A percentile compares a stretch with the other conserved stretches of the same genome.
Conservation (phyloP, 2,888 invertebrate species). For the Punctoribates punctum region DNA sequence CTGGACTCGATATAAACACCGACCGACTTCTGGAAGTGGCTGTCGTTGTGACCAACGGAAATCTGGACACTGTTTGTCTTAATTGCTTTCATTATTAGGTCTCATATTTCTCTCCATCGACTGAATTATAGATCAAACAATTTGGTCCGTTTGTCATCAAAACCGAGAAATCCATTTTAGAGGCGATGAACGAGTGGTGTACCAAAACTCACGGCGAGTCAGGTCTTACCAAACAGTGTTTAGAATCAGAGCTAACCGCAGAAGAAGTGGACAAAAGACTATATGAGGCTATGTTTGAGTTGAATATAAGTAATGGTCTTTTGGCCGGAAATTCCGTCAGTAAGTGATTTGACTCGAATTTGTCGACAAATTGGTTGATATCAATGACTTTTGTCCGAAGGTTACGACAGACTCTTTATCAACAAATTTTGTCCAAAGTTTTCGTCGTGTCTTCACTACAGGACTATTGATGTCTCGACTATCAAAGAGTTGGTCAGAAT, state of each 20-base stretch:
- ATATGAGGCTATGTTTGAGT: constrained; percentile 20
- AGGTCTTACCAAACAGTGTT: constrained; percentile 40
- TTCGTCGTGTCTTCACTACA: constrained; percentile 76
- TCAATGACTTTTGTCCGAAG: constrained; percentile 56
- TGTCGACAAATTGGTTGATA: background rate
- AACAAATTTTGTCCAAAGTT: constrained; percentile 75
- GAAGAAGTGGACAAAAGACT: constrained; percentile 43
- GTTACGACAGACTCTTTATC: constrained; percentile 79
- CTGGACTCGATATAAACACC: constrained; percentile 72
- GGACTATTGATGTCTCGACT: constrained; percentile 86
- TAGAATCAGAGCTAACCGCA: constrained; percentile 41
- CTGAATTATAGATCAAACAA: constrained; percentile 8
- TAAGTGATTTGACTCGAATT: background rate
- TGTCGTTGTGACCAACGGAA: constrained; percentile 76
- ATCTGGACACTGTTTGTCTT: constrained; percentile 61
- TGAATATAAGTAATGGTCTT: constrained; percentile 33
- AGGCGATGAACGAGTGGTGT: constrained; percentile 82
- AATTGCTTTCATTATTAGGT: background rate
- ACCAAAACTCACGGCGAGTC: constrained; percentile 66
- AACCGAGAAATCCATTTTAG: constrained; percentile 60
- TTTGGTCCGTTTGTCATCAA: constrained; percentile 43
- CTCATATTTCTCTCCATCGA: background rate
- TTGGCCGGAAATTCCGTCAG: constrained; percentile 75
- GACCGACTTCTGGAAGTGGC: constrained; percentile 85
- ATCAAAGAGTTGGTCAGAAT: constrained; percentile 65